These are phyloP conservation scores for Rhegmatorhina hoffmannsi DNA, from an alignment of 2,113 vertebrate genomes.

Conservation along the genomic window DNA sequence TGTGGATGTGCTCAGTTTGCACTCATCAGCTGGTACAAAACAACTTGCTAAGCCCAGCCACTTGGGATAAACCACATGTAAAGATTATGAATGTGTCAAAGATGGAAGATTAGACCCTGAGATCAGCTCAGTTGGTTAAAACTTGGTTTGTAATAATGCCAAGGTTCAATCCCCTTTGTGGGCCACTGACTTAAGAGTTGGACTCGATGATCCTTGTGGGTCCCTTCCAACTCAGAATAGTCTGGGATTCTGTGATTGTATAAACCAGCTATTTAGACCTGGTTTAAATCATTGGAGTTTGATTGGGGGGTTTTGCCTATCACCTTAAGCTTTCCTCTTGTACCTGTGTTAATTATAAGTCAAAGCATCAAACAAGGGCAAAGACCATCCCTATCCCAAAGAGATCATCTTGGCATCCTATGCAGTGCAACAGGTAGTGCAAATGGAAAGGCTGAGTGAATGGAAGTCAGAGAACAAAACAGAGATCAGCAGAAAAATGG, in stretches of 20 bases:
- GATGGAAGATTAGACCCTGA: neutral
- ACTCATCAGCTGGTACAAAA: neutral
- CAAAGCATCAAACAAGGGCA: neutral
- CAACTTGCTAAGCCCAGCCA: neutral
- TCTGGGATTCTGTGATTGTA: neutral
- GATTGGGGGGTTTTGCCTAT: neutral
- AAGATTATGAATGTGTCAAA: neutral
- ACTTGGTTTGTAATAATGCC: too few species aligned
- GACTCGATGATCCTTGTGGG: too few species aligned
- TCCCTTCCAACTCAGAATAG: too few species aligned
- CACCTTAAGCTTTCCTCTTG: neutral
- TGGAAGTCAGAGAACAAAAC: constrained; percentile 23
- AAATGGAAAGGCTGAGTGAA: neutral
- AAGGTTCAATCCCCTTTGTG: too few species aligned
- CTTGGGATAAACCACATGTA: neutral
- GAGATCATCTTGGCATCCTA: constrained; percentile 4
- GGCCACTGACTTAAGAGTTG: too few species aligned
- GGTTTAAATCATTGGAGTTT: neutral
- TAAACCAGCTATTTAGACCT: neutral
- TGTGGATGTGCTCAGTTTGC: neutral
- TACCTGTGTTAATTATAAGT: neutral
- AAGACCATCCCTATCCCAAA: neutral
- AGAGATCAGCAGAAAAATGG: constrained; percentile 38
- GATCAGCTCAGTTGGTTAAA: too few species aligned
- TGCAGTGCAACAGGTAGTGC: neutral